Evolutionary conservation across 1,140 invertebrate genomes (phyloP), one percentile per base, ranked within the genome.

Genomic region (Temnothorax nylanderi): DNA sequence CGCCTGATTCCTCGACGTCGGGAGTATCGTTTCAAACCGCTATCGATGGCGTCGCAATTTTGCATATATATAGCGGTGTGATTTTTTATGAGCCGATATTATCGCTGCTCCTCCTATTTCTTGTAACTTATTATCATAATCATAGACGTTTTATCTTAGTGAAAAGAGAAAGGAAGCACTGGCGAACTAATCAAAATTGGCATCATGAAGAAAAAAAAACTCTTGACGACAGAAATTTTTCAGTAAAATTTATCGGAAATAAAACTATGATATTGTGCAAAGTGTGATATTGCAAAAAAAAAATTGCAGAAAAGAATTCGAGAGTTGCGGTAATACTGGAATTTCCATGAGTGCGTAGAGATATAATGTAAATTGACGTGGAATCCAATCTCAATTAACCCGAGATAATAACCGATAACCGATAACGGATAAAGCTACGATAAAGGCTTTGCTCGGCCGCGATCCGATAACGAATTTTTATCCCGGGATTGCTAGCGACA

Each of bases 361-460:
- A 26, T 26, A 3, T 60, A 32, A 32, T 32, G 47, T 47, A 11
- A 32, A n/a, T 76, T 8, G 7, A 54, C 8, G 13, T 44, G 18
- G 10, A 71, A 71, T 56, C 11, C 18, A 18, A 65, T 60, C n/a
- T 75, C 44, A 88, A 89, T 88, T 78, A 60, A 60, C 10, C 8
- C n/a, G 1, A 64, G 64, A 76, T 64, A 80, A 32, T 62, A 60
- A 75, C 16, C 54, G 88, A 87, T 89, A 90, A 7, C 49, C 1
- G 69, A 76, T 88, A 88, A 81, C 72, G 65, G 5, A 49, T 26
- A 16, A n/a, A 34, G 54, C 54, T 11, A 26, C 32, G 84, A 90
- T 90, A 88, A 88, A 75, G 10, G 13, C 49, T 71, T 51, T 58
- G 1, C 34, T 11, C 13, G 47, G 18, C 5, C 21, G 26, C 6